Evolutionary conservation across 1,140 invertebrate genomes (phyloP).

Genomic region (Drosophila novamexicana): DNA sequence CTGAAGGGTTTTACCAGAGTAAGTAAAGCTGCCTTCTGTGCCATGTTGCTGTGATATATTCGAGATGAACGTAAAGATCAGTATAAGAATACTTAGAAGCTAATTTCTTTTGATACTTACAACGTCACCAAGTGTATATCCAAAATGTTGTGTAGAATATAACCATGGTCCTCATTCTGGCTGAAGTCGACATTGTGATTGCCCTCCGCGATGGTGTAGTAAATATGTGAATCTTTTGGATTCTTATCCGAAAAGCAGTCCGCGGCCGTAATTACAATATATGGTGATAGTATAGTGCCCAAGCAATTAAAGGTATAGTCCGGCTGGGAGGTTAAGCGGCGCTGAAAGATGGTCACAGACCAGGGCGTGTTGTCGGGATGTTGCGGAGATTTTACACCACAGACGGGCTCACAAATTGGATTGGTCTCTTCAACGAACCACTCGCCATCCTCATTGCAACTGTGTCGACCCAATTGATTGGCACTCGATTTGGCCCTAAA

Average conservation of each 20-base stretch:
- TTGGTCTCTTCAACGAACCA: not conserved
- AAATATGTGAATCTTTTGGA: not conserved
- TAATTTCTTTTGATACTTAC: constrained; percentile 1
- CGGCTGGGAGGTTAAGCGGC: not conserved
- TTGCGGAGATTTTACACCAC: not conserved
- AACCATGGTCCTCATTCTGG: constrained; percentile 5
- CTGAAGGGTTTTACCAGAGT: not conserved
- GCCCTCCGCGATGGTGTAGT: not conserved
- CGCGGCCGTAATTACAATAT: not conserved
- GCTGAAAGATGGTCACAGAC: constrained; percentile 48
- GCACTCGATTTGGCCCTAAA: not conserved
- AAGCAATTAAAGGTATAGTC: constrained; percentile 48
- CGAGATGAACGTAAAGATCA: not conserved
- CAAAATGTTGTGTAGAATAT: constrained; percentile 1
- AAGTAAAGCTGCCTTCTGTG: not conserved
- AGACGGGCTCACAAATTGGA: constrained; percentile 31
- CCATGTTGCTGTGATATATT: not conserved
- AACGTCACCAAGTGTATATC: not conserved
- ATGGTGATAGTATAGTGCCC: constrained; percentile 2
- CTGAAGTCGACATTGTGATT: not conserved
- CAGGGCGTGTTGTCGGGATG: constrained; percentile 33
- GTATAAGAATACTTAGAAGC: not conserved
- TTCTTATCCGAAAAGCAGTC: not conserved
- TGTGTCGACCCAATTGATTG: not conserved
- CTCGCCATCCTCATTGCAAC: constrained; percentile 4